Evolutionary conservation across 2,113 vertebrate species (phyloP).

Genomic region (Abramis brama): DNA sequence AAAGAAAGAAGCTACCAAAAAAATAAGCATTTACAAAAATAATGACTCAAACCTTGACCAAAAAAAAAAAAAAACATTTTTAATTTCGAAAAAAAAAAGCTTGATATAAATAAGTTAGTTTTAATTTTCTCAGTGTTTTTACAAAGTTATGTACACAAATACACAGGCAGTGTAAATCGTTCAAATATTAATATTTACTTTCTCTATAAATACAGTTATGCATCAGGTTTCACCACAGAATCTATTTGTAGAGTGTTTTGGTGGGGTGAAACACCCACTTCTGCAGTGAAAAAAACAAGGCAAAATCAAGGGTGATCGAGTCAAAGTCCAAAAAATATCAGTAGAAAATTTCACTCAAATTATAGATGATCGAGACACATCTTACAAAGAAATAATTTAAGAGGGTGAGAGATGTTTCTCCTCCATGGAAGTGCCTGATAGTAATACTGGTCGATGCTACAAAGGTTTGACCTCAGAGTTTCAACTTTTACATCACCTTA

Average conservation of each 20-base stretch:
- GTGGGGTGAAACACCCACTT: neutral
- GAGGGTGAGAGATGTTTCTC: slow-evolving; percentile 23
- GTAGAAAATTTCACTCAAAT: slow-evolving; percentile 53
- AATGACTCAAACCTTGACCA: slow-evolving; percentile 88
- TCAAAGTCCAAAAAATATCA: slow-evolving; percentile 48
- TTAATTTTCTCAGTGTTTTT: slow-evolving; percentile 99
- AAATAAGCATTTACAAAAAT: slow-evolving; percentile 87
- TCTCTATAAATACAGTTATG: slow-evolving; percentile 61
- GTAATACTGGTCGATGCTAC: slow-evolving; percentile 69
- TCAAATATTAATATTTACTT: slow-evolving; percentile 58
- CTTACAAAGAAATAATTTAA: slow-evolving; percentile 54
- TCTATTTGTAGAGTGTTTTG: slow-evolving; percentile 50
- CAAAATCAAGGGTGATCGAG: slow-evolving; percentile 30
- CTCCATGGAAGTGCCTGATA: slow-evolving; percentile 58
- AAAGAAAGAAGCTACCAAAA: slow-evolving; percentile 73
- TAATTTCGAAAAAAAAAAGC: slow-evolving; percentile 83
- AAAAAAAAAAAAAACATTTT: slow-evolving; percentile 78
- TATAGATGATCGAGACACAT: slow-evolving; percentile 45
- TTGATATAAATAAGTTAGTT: slow-evolving; percentile 99
- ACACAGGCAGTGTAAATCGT: slow-evolving; percentile 83
- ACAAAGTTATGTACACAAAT: slow-evolving; percentile 97
- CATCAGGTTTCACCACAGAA: slow-evolving; percentile 52
- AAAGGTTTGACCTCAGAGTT: slow-evolving; percentile 65
- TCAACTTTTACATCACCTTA: slow-evolving; percentile 1
- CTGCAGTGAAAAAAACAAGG: slow-evolving; percentile 5